Evolutionary conservation across 2,888 invertebrate genomes (phyloP), one percentile per base, ranked within the genome.

Genomic region (Acanthosepion esculentum): DNA sequence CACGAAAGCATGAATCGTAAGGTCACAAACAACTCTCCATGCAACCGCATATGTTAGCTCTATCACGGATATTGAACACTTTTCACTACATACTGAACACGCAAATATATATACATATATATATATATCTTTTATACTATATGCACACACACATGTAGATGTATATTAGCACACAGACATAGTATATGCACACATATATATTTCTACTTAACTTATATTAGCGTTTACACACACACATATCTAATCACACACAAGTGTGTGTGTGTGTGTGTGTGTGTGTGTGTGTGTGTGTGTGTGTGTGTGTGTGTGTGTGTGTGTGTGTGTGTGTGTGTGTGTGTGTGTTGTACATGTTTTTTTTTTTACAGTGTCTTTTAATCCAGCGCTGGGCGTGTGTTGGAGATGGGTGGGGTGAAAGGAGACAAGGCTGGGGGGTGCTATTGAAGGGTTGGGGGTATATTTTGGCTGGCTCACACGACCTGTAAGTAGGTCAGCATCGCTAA

Each of bases 381-480:
- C n/a, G 8, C 29, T 78, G 78, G 29, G 78, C n/a, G 78, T 29
- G n/a, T 8, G 78, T 8, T 29, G 8, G 12, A 15, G n/a, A 0
- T 29, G 78, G 20, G 2, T 50, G 50, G 26, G 8, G 78, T 29
- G 10, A 78, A n/a, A 29, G n/a, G n/a, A 78, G 78, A 78, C 23
- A 33, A 78, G 33, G 78, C n/a, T 5, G 4, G 78, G 33, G 78
- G 78, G 5, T 15, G 2, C 15, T 33, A 15, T n/a, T n/a, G n/a
- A 33, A 1, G n/a, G n/a, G 78, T 29, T n/a, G 78, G n/a, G n/a
- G n/a, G n/a, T 10, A 78, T 78, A 78, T 78, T 78, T 78, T 33
- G 78, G 78, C 18, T 78, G 78, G n/a, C n/a, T 78, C 78, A 78
- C 78, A 78, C 78, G 78, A 78, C 78, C n/a, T 78, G n/a, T 78